A percentile compares a stretch with the other conserved stretches of the same genome.
Evolutionary conservation across 2,888 invertebrate species (phyloP).

Genomic region (Rhorus exstirpatorius): DNA sequence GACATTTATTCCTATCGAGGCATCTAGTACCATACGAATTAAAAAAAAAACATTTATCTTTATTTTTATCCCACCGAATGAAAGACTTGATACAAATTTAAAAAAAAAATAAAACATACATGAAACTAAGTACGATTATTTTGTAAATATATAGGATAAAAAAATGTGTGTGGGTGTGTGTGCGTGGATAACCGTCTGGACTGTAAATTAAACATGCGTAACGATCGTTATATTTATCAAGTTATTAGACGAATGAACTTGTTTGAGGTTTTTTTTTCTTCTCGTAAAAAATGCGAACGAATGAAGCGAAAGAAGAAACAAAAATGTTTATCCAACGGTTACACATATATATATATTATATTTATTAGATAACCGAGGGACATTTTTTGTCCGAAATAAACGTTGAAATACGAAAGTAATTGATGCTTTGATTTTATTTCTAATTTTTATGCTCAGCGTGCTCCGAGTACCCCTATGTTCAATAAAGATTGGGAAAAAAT

Average conservation of each 20-base stretch:
- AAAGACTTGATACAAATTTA: slow-evolving; percentile 38
- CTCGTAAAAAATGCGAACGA: neutral
- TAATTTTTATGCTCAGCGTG: too few relatives aligned
- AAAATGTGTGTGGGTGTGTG: slow-evolving; percentile 52
- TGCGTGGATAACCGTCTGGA: slow-evolving; percentile 60
- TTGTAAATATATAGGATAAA: slow-evolving; percentile 49
- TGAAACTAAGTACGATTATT: slow-evolving; percentile 18
- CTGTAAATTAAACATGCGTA: slow-evolving; percentile 67
- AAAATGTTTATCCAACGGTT: slow-evolving; percentile 58
- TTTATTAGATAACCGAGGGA: slow-evolving; percentile 57
- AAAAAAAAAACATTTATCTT: too few relatives aligned
- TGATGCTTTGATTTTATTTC: slow-evolving; percentile 6
- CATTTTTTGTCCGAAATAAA: slow-evolving; percentile 63
- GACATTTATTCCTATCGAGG: slow-evolving; percentile 9
- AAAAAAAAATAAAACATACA: too few relatives aligned
- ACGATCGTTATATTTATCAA: slow-evolving; percentile 71
- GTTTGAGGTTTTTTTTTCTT: slow-evolving; percentile 24
- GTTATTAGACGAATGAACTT: slow-evolving; percentile 53
- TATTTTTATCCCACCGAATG: slow-evolving; percentile 26
- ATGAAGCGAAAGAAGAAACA: neutral
- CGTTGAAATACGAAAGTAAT: slow-evolving; percentile 53
- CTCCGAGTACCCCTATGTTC: too few relatives aligned
- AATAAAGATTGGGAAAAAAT: too few relatives aligned
- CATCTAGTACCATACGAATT: too few relatives aligned
- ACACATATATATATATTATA: slow-evolving; percentile 58